A percentile compares a stretch with the other conserved stretches of the same genome.
Conservation (phyloP, 1,140 invertebrate genomes). For the Drosophila kurseongensis region DNA sequence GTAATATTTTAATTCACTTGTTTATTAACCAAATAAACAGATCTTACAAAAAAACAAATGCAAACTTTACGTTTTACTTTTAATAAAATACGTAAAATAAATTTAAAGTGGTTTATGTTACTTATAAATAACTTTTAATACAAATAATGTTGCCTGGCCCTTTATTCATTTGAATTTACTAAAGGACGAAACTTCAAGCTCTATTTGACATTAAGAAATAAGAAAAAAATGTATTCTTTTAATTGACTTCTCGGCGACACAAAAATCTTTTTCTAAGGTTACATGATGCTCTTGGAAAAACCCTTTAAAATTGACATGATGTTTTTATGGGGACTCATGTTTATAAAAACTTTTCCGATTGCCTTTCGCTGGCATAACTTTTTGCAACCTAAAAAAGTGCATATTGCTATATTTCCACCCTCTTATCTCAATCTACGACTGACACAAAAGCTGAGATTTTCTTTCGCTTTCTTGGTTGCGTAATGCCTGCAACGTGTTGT, state of each 20-base stretch:
- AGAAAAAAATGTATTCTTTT: neutral
- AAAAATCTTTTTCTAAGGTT: neutral
- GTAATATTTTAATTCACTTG: too few relatives aligned
- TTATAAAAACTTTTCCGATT: neutral
- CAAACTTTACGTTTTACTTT: too few relatives aligned
- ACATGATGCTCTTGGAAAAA: neutral
- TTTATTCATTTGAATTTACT: too few relatives aligned
- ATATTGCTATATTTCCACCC: constrained; percentile 8
- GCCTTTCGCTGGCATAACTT: neutral
- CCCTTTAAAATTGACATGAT: neutral
- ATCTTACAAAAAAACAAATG: too few relatives aligned
- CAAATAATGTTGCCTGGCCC: too few relatives aligned
- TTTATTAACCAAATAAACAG: too few relatives aligned
- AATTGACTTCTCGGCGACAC: neutral
- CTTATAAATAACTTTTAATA: too few relatives aligned
- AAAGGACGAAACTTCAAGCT: too few relatives aligned
- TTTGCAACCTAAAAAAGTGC: constrained; percentile 3
- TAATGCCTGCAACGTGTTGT: constrained; percentile 15
- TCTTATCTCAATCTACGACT: constrained; percentile 13
- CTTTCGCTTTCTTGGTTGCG: neutral
- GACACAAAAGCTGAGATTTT: constrained; percentile 12
- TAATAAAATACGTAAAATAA: too few relatives aligned
- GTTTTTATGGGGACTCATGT: neutral
- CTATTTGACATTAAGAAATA: too few relatives aligned
- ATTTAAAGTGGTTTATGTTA: too few relatives aligned